Evolutionary conservation across 2,888 invertebrate genomes (phyloP), one percentile per base, ranked within the genome.

Genomic region (Ichneumoninae sp.): DNA sequence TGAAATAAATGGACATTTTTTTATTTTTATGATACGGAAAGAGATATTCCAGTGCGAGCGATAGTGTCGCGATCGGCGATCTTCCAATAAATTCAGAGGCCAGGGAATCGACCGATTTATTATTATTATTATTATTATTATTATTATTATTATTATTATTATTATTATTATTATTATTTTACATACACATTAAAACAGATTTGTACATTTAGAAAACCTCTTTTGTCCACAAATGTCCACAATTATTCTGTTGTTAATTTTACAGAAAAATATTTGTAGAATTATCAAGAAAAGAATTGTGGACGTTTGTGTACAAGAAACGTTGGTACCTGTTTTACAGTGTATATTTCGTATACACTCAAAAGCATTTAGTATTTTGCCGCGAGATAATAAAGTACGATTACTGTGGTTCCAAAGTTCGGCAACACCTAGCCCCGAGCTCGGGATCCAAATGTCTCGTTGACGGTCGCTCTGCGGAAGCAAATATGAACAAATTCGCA

Each of bases 401-500:
- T 47, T 16, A 47, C 4, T 4, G 44, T 47, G 3, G 44, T 47
- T 16, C 44, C 54, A 22, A 54, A 22, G 26, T 22, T 57, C 26
- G 57, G 7, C 10, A 57, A 13, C 2, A 8, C 10, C n/a, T 54
- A 19, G 1, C 26, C 10, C 26, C 57, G 22, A 26, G 3, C 63
- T 16, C 30, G 30, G 16, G n/a, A 5, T 33, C 6, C 16, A 30
- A 33, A 4, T 5, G 5, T 63, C 13, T 1, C 63, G 16, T 30
- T 22, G 54, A 36, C 36, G 19, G 36, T 22, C 22, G 30, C 60
- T 44, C 33, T 30, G 54, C 19, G 54, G 26, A 10, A 47, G 63
- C 47, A 33, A 50, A 63, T 47, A 63, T 47, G 63, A 30, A 63
- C 47, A 63, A 74, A 63, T 74, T 74, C 50, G 47, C 74, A 63